Evolutionary conservation across 2,888 invertebrate genomes (phyloP).

Genomic region (Coenonympha arcania): DNA sequence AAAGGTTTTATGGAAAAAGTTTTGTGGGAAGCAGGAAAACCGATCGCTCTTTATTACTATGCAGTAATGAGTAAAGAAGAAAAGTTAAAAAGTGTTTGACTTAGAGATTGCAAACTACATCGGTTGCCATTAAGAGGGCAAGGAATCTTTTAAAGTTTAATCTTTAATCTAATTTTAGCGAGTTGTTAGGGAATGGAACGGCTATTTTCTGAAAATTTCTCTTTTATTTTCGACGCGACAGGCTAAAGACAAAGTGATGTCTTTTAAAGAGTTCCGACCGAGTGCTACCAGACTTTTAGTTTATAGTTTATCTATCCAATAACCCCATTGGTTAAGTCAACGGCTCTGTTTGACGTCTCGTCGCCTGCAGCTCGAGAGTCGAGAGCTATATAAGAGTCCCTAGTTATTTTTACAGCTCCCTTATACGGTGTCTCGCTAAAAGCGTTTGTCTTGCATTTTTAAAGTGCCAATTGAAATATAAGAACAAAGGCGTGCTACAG

Average conservation of each 20-base stretch:
- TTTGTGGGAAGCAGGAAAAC: conserved; percentile 1
- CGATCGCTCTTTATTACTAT: conserved; percentile 19
- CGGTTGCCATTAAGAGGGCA: conserved; percentile 20
- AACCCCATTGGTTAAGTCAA: conserved; percentile 55
- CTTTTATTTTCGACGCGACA: conserved; percentile 6
- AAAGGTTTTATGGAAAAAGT: conserved; percentile 11
- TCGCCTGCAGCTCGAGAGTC: conserved; percentile 39
- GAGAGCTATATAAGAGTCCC: conserved; percentile 45
- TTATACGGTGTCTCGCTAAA: conserved; percentile 50
- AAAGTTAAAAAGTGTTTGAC: conserved; percentile 22
- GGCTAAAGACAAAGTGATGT: conserved; percentile 14
- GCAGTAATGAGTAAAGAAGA: conserved; percentile 13
- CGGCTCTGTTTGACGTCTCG: conserved; percentile 50
- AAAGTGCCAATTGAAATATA: conserved; percentile 61
- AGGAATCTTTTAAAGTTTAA: conserved; percentile 18
- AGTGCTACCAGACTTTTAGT: conserved; percentile 18
- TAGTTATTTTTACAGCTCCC: conserved; percentile 59
- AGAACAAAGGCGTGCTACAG: conserved; percentile 34
- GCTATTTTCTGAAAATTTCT: conserved; percentile 20
- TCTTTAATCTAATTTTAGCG: conserved; percentile 21
- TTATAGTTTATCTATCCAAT: conserved; percentile 49
- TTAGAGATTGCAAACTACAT: conserved; percentile 20
- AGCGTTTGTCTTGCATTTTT: conserved; percentile 68
- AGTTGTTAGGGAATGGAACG: conserved; percentile 10
- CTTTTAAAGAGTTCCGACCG: conserved; percentile 16